Evolutionary conservation across 1,140 invertebrate genomes (phyloP).

Genomic region (Agrypnia vestita): DNA sequence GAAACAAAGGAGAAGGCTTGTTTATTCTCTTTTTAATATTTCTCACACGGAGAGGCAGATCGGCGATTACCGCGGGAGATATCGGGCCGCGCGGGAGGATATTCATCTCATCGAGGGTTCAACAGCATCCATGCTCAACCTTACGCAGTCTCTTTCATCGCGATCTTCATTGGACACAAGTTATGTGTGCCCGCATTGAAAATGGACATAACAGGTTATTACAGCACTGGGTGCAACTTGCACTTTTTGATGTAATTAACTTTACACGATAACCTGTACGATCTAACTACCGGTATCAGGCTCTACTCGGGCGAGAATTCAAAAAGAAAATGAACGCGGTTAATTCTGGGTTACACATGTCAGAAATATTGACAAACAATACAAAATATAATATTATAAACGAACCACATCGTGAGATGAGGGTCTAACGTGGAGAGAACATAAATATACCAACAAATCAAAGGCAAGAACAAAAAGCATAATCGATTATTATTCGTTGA

Average conservation of each 20-base stretch:
- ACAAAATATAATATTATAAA: conserved; percentile 34
- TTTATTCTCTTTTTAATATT: conserved; percentile 12
- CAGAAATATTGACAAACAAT: conserved; percentile 36
- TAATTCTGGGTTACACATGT: conserved; percentile 21
- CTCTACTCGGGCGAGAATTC: not conserved
- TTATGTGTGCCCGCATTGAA: too few species aligned
- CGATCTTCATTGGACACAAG: too few species aligned
- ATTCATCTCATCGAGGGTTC: too few species aligned
- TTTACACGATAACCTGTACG: too few species aligned
- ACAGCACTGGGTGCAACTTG: too few species aligned
- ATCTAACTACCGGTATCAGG: conserved; percentile 35
- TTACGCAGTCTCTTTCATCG: too few species aligned
- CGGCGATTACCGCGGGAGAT: too few species aligned
- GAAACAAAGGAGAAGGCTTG: conserved; percentile 31
- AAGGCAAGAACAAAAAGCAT: not conserved
- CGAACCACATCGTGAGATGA: conserved; percentile 19
- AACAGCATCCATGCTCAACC: too few species aligned
- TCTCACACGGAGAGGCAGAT: not conserved
- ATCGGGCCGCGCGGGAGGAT: too few species aligned
- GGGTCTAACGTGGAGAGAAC: not conserved
- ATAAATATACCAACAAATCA: not conserved
- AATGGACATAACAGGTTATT: too few species aligned
- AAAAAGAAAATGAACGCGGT: conserved; percentile 16
- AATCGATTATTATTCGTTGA: too few species aligned
- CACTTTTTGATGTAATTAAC: too few species aligned